phyloP scores from a whole-genome alignment of 2,113 vertebrate genomes.

The Mola mola region DNA sequence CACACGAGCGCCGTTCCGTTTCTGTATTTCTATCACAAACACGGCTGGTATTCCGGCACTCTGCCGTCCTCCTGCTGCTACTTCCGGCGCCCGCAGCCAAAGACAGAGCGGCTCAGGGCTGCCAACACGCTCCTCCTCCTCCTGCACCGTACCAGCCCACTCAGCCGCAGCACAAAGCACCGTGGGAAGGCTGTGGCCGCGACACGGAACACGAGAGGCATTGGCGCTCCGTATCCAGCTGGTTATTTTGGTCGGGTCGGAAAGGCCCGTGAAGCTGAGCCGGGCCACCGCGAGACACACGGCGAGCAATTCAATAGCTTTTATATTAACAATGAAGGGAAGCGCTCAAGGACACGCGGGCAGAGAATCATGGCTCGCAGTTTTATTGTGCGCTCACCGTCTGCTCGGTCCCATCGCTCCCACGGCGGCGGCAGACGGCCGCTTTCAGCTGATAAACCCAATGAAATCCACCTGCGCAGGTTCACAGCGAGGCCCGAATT shows the following conservation, averaged over 20 bases:
- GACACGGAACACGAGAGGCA: no score
- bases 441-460: neutral
- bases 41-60: constrained; percentile 43
- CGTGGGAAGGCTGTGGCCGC: constrained; percentile 5
- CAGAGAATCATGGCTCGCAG: constrained; percentile 11
- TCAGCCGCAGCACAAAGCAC: constrained; percentile 58
- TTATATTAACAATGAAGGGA: constrained; percentile 28
- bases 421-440: neutral
- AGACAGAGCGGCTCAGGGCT: constrained; percentile 51
- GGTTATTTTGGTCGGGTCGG: constrained; percentile 41
- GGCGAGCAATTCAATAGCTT: constrained; percentile 22
- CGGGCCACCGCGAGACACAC: constrained; percentile 8
- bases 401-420: neutral
- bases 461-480: neutral
- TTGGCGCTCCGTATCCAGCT: constrained; percentile 43
- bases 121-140: constrained; percentile 47
- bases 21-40: constrained; percentile 59
- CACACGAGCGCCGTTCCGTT: neutral
- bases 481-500: no score
- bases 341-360: no score
- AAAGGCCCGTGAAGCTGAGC: constrained; percentile 38
- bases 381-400: no score
- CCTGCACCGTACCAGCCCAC: constrained; percentile 56
- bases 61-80: constrained; percentile 54
- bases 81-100: constrained; percentile 66